These are phyloP conservation scores for Epizoanthus scotinus DNA, from an alignment of 92 coral and sea anemone genomes.

Conservation along the genomic window DNA sequence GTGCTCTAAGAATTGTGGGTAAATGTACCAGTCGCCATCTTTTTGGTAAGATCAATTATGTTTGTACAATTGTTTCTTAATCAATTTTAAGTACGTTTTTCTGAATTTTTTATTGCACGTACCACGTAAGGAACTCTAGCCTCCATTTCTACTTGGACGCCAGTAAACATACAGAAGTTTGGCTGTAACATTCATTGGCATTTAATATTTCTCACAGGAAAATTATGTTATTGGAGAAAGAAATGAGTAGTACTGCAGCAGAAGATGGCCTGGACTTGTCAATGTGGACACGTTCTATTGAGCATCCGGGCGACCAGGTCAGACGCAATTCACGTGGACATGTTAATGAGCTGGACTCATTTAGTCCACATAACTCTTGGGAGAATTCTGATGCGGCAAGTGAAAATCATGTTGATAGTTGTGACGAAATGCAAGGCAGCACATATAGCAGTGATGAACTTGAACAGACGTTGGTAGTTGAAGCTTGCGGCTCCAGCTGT, in stretches of 20 bases:
- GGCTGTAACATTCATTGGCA: too few relatives aligned
- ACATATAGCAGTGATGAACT: neutral
- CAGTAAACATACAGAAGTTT: too few relatives aligned
- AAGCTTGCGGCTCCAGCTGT: neutral
- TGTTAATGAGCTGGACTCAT: neutral
- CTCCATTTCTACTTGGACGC: too few relatives aligned
- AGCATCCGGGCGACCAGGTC: neutral
- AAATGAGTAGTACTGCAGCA: slow-evolving; percentile 9
- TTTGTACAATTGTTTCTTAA: too few relatives aligned
- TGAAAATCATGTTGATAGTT: neutral
- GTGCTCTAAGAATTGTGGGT: too few relatives aligned
- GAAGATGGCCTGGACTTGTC: slow-evolving; percentile 10
- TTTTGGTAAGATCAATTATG: too few relatives aligned
- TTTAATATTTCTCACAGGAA: neutral
- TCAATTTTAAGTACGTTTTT: too few relatives aligned
- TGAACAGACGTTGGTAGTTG: neutral
- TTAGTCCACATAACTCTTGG: neutral
- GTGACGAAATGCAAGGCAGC: neutral
- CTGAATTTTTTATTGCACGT: too few relatives aligned
- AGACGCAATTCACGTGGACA: neutral
- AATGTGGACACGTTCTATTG: neutral
- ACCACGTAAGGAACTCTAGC: too few relatives aligned
- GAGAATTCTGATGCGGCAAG: neutral
- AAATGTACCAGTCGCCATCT: too few relatives aligned
- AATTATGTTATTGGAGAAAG: slow-evolving; percentile 19